Base-by-base conservation (phyloP, 2,113 vertebrate species). In the Tonatia bakeri region DNA sequence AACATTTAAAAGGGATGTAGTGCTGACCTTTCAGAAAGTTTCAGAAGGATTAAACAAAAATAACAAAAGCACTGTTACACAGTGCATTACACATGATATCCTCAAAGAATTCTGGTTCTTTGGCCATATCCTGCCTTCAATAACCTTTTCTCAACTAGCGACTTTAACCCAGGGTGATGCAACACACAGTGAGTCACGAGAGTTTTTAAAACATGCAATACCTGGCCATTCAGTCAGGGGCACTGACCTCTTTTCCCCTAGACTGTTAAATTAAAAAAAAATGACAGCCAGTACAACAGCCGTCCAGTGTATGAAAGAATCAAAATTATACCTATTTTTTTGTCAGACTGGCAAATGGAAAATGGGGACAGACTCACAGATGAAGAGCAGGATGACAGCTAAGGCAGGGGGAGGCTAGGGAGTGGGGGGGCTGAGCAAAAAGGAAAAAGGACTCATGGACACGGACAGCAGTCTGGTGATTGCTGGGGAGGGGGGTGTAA, bases 11-110 rank as follows among this genome's bases (percentile, higher is more conserved):
- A 56, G n/a, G 16, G 4, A 3, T 89, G 0, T 80, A 54, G 72
- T 79, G 50, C 47, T 45, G 52, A 70, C 3, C 28, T 97, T 79
- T 96, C 73, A 65, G 20, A 69, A 15, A 64, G 9, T 50, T 50
- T 84, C n/a, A n/a, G 40, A 69, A 4, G 22, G 7, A 50, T 77
- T 88, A 65, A 95, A 72, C 47, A 95, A 90, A 96, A 96, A 26
- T 47, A 89, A 69, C 15, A 28, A 22, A 56, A 0, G 5, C 12
- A 24, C 50, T 14, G 5, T 7, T 22, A 67, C 16, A 73, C 7
- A 33, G 59, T 70, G 1, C 33, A 7, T 19, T 54, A 45, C 22
- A 80, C 13, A 40, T 7, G 26, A 26, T 64, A 43, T 38, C 64
- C 77, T 75, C 83, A 89, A n/a, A 88, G 36, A 80, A 69, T 28